Conservation (phyloP, 2,888 invertebrate species). For the Cephus spinipes region DNA sequence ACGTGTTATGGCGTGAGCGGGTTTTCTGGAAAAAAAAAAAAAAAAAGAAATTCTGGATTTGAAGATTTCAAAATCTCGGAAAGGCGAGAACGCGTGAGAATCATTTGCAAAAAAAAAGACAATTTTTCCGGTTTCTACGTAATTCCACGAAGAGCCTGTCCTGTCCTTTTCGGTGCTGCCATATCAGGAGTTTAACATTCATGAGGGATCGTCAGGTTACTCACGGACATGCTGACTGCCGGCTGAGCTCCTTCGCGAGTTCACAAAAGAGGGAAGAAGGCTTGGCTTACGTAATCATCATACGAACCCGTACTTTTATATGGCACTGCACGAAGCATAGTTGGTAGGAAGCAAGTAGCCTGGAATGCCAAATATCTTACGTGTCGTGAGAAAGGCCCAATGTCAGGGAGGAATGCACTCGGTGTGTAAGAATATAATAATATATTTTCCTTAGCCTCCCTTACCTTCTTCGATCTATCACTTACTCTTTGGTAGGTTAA, state of each 20-base stretch:
- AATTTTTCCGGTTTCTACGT: not conserved
- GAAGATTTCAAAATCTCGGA: not conserved
- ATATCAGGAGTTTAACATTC: not conserved
- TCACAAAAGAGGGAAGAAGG: not conserved
- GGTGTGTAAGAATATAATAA: not conserved
- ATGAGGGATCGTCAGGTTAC: not conserved
- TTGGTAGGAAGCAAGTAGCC: not conserved
- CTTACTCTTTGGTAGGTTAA: not conserved
- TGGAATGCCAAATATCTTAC: constrained; percentile 20
- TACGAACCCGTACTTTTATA: not conserved
- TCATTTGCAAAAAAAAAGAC: not conserved
- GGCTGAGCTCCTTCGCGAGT: not conserved
- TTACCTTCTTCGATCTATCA: not conserved
- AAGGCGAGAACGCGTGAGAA: not conserved
- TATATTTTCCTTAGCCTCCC: not conserved
- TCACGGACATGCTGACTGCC: not conserved
- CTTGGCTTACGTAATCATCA: not conserved
- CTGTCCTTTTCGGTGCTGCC: not conserved
- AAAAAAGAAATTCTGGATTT: not conserved
- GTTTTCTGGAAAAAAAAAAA: not conserved
- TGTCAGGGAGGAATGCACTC: not conserved
- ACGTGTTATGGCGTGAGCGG: not conserved
- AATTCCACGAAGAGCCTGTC: not conserved
- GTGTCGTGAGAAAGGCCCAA: constrained; percentile 2
- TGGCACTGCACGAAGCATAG: not conserved